phyloP scores from a whole-genome alignment of 2,888 invertebrate genomes.

The Phlogophora meticulosa region DNA sequence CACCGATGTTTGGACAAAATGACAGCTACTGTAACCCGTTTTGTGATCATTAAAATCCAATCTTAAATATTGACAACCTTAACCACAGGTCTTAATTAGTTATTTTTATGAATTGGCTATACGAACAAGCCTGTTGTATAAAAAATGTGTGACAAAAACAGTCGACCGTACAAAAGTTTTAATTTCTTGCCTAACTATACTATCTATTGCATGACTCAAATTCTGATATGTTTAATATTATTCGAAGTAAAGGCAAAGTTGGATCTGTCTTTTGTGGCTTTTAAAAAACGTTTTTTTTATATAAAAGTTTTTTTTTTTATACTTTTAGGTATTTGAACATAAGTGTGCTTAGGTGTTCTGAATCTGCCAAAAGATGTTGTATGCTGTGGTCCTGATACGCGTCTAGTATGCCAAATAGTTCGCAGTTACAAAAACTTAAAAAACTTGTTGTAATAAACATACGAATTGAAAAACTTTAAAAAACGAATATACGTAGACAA shows the following conservation, averaged over 20 bases:
- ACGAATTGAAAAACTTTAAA: background rate
- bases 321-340: background rate
- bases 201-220: conserved; percentile 40
- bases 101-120: conserved; percentile 4
- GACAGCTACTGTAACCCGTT: background rate
- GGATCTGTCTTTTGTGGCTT: conserved; percentile 65
- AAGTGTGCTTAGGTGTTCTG: background rate
- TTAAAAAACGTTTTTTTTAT: background rate
- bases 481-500: background rate
- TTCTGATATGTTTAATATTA: conserved; percentile 67
- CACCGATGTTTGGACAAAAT: background rate
- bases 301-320: background rate
- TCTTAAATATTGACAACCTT: conserved; percentile 4
- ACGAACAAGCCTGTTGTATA: background rate
- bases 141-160: conserved; percentile 30
- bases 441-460: background rate
- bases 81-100: background rate
- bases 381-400: background rate
- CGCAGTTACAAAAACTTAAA: background rate
- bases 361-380: background rate
- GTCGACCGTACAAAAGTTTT: conserved; percentile 16
- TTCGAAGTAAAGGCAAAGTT: conserved; percentile 61
- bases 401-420: background rate
- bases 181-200: conserved; percentile 37
- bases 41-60: background rate